These are phyloP conservation scores for Alectura lathami DNA, from an alignment of 2,113 vertebrate species.

Conservation along the genomic window DNA sequence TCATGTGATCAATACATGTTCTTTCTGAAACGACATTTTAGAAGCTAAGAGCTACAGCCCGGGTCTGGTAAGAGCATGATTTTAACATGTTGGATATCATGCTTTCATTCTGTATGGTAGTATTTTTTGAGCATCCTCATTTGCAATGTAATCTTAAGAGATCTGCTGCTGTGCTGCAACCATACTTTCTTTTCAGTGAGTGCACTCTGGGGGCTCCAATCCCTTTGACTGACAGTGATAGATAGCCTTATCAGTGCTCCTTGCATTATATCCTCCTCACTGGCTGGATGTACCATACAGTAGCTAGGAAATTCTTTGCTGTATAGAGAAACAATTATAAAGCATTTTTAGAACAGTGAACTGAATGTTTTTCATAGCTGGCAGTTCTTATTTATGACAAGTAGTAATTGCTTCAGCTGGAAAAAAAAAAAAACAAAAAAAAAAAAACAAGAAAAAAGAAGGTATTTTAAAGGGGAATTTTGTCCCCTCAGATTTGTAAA, in stretches of 20 bases:
- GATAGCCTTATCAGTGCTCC: neutral
- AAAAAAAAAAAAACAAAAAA: neutral
- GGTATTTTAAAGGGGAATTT: constrained; percentile 7
- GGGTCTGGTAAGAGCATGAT: neutral
- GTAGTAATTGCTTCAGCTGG: constrained; percentile 42
- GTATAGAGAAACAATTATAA: constrained; percentile 32
- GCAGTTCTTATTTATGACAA: constrained; percentile 62
- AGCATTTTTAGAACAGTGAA: constrained; percentile 38
- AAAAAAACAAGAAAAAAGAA: neutral
- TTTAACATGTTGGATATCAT: neutral
- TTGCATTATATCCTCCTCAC: neutral
- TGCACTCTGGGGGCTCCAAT: neutral
- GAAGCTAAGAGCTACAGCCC: neutral
- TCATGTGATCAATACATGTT: neutral
- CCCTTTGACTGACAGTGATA: constrained; percentile 32
- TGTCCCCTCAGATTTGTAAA: neutral
- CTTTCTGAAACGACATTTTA: neutral
- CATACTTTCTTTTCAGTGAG: neutral
- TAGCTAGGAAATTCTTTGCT: neutral
- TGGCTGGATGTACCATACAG: neutral
- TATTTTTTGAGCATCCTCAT: neutral
- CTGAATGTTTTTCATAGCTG: constrained; percentile 48
- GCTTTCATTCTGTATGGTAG: neutral
- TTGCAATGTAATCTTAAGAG: neutral
- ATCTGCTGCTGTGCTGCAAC: neutral